Evolutionary conservation across 2,797 vertebrate genomes (phyloP).

Genomic region (Staurois parvus): DNA sequence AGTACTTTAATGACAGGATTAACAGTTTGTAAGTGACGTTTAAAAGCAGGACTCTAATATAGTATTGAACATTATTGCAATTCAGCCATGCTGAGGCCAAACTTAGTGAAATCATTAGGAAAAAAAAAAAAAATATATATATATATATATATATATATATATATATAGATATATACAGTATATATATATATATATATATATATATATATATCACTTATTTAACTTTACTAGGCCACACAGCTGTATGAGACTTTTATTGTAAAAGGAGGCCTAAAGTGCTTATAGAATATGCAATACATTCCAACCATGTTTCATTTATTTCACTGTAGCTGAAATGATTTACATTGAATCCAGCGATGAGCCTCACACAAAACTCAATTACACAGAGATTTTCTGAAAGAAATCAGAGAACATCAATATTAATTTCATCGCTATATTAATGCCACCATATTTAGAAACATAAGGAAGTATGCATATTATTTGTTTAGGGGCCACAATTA

Average conservation of each 20-base stretch:
- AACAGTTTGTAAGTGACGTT: constrained; percentile 17
- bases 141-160: too few species aligned
- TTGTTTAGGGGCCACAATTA: not conserved
- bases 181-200: not conserved
- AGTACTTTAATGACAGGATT: constrained; percentile 48
- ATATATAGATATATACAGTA: not conserved
- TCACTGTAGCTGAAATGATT: not conserved
- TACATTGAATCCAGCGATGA: not conserved
- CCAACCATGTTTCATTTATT: not conserved
- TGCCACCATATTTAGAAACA: not conserved
- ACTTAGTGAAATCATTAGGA: not conserved
- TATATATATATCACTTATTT: not conserved
- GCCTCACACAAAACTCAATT: not conserved
- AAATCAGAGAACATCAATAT: not conserved
- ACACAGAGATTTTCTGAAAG: not conserved
- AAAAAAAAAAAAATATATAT: not conserved
- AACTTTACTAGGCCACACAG: not conserved
- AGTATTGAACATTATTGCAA: not conserved
- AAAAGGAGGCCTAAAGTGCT: not conserved
- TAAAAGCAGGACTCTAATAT: not conserved
- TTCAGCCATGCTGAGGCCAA: not conserved
- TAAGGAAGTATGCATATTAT: not conserved
- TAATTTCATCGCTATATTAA: not conserved
- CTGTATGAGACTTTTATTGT: not conserved
- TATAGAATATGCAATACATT: not conserved